Conservation (phyloP, 2,888 invertebrate genomes). For the Philereme vetulata region DNA sequence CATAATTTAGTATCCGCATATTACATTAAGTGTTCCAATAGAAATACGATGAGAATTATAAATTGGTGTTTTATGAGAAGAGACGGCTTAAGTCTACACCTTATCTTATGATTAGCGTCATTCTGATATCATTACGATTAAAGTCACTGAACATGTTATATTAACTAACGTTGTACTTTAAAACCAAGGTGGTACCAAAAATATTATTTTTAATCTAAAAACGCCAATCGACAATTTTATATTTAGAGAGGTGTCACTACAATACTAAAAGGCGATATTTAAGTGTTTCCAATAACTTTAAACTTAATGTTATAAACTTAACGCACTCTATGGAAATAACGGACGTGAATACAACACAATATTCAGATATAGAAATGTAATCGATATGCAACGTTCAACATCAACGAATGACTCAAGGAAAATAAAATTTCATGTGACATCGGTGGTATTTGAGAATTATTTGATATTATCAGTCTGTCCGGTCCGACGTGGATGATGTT, state of each 20-base stretch:
- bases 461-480: constrained; percentile 65
- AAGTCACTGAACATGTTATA: constrained; percentile 74
- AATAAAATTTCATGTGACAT: constrained; percentile 72
- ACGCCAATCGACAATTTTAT: constrained; percentile 71
- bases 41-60: constrained; percentile 68
- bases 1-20: constrained; percentile 73
- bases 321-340: constrained; percentile 69
- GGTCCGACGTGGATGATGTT: constrained; percentile 42
- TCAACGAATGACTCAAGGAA: constrained; percentile 61
- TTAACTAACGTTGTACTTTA: constrained; percentile 80
- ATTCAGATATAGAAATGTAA: constrained; percentile 80
- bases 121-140: constrained; percentile 71
- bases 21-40: constrained; percentile 73
- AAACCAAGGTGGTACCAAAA: constrained; percentile 82
- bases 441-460: constrained; percentile 74
- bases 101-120: constrained; percentile 73
- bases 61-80: constrained; percentile 75
- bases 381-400: constrained; percentile 83
- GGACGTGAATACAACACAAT: constrained; percentile 78
- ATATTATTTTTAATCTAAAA: constrained; percentile 71
- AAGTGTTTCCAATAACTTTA: constrained; percentile 66
- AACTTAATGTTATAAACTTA: constrained; percentile 75
- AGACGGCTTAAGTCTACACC: constrained; percentile 74
- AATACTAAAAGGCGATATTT: constrained; percentile 69
- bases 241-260: constrained; percentile 71